Evolutionary conservation across 92 coral and sea anemone genomes (phyloP), one percentile per base, ranked within the genome.

Genomic region (Heteractis magnifica): DNA sequence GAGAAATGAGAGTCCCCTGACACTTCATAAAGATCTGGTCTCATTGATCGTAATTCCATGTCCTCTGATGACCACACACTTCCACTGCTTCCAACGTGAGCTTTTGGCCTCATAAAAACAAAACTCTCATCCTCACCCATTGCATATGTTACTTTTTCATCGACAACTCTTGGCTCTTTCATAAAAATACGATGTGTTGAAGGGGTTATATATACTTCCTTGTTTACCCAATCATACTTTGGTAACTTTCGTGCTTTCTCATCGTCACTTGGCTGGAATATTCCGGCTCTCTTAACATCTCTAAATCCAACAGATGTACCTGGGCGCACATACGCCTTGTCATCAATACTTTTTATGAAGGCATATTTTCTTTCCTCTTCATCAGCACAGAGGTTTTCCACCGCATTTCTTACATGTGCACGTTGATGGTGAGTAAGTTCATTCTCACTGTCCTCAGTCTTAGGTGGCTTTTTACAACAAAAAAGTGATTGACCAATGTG

Each of bases 361-460:
- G 26, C 26, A 26, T 26, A 26, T 50, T 89, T 89, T 51, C 87
- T 79, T 20, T 92, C 92, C 71, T 86, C 81, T 64, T 84, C 89
- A 0, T 71, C 68, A 76, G 34, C 71, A 77, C 90, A 89, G 64
- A 89, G 75, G 51, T 86, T 52, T 52, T 56, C 82, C 34, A 91
- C 82, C 0, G 84, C 90, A 83, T 91, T 91, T 81, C 72, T 88
- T 1, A 85, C 89, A 19, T 88, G 90, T 41, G 92, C 94, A 14
- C 92, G 85, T 65, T 88, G 90, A 86, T 86, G 90, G 72, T 91
- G 92, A 4, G 92, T 91, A 4, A 85, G 86, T 56, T 85, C 90
- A 10, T 34, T 86, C 44, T 86, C 88, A 50, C 56, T 83, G 53
- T 86, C 94, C 59, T 90, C 91, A 11, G 79, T 79, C 65, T 91